Base-by-base conservation (phyloP, 2,888 invertebrate genomes). In the Lepidocyrtinus sp. region DNA sequence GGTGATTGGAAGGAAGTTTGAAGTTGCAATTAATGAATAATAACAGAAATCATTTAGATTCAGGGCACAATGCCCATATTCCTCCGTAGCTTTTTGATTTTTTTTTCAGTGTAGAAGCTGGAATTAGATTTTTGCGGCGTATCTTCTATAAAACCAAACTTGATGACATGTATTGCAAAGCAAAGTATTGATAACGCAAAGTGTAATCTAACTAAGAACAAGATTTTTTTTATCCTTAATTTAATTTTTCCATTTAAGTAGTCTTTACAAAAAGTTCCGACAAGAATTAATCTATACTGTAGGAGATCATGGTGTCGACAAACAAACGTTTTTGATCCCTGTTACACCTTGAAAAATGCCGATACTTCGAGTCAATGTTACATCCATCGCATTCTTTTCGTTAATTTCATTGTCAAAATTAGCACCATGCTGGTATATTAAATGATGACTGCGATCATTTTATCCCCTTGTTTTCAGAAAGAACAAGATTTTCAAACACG, bases 21-120 rank as follows among this genome's bases (percentile, higher is more conserved):
- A n/a, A 72, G 55, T 55, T 55, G 17, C 55, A 83, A 80, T 64
- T 81, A 84, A 84, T 84, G 81, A 81, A 82, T 81, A 81, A 79
- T 81, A 84, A n/a, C n/a, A n/a, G n/a, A n/a, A n/a, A 84, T 83
- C 74, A 82, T 81, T 82, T 82, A 80, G 85, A 85, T 84, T 82
- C 78, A 75, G 85, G 85, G 85, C 85, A 85, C 73, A 83, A 69
- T 80, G 74, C 72, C 70, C 78, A 65, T 79, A n/a, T n/a, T 55
- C 55, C 55, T 55, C 55, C n/a, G n/a, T n/a, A n/a, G n/a, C n/a
- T n/a, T n/a, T 55, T 15, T 55, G 12, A 72, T n/a, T 61, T 9
- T 62, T n/a, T n/a, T n/a, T n/a, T n/a, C n/a, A 17, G 19, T 55
- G 19, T 19, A 22, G n/a, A 61, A 24, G 27, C 24, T 55, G 55